Percentiles rank a stretch among this genome's conserved stretches.
Evolutionary conservation across 2,888 invertebrate genomes (phyloP).

Genomic region (Rhorus exstirpatorius): DNA sequence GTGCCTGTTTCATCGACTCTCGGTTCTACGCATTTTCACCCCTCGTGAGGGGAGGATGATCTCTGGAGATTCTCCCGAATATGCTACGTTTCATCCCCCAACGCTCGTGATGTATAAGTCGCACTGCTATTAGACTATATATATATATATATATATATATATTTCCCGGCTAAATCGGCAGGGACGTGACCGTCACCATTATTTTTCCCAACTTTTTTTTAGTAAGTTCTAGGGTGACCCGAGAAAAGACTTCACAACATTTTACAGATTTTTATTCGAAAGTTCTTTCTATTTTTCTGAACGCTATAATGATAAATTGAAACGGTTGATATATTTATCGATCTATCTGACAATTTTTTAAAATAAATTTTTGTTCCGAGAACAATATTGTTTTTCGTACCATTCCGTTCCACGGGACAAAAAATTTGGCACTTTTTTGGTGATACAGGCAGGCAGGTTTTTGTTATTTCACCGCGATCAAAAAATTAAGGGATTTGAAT

Average conservation of each 20-base stretch:
- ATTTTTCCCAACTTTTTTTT: background rate
- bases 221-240: background rate
- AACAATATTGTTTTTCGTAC: too few relatives aligned
- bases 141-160: background rate
- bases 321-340: background rate
- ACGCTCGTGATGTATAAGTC: slow-evolving; percentile 8
- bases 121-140: slow-evolving; percentile 6
- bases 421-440: too few relatives aligned
- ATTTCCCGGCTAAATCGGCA: background rate
- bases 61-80: slow-evolving; percentile 26
- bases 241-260: background rate
- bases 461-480: too few relatives aligned
- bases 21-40: slow-evolving; percentile 10
- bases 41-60: slow-evolving; percentile 28
- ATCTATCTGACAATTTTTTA: background rate
- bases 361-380: too few relatives aligned
- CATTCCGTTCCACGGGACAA: too few relatives aligned
- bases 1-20: background rate
- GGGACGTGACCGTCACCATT: background rate
- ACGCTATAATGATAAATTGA: too few relatives aligned
- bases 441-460: too few relatives aligned
- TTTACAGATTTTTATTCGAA: too few relatives aligned
- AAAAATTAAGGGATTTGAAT: too few relatives aligned
- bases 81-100: slow-evolving; percentile 12
- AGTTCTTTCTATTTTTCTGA: too few relatives aligned